Conservation (phyloP, 2,113 vertebrate genomes). For the Hystrix cristata region DNA sequence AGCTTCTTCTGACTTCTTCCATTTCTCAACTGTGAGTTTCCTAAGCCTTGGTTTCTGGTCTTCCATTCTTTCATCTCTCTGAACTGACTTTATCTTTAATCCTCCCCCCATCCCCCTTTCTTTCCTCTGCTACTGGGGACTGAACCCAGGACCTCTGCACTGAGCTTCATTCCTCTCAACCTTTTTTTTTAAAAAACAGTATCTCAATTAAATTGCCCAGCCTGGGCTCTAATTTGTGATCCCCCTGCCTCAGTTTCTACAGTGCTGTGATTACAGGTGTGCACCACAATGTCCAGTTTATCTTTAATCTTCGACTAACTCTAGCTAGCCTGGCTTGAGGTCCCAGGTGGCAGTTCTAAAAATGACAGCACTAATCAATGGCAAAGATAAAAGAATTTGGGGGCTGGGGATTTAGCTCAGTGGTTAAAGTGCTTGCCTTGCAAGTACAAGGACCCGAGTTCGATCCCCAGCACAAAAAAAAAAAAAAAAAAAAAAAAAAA, state of each 20-base stretch:
- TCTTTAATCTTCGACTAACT: not conserved
- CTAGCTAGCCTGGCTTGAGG: not conserved
- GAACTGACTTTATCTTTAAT: not conserved
- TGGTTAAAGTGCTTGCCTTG: too few relatives aligned
- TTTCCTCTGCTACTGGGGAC: not conserved
- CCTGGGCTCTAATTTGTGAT: not conserved
- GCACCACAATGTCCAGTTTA: not conserved
- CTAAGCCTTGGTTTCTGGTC: not conserved
- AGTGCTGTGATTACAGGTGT: not conserved
- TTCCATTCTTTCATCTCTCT: not conserved
- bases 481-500: too few relatives aligned
- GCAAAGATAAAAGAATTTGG: not conserved
- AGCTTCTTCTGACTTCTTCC: not conserved
- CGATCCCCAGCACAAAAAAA: too few relatives aligned
- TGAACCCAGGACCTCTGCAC: not conserved
- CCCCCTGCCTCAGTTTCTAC: not conserved
- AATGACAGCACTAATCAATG: not conserved
- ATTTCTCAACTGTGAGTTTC: slow-evolving; percentile 10
- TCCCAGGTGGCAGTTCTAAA: not conserved
- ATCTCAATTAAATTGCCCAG: not conserved
- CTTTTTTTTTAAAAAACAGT: not conserved
- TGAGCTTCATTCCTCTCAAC: not conserved
- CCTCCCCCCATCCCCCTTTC: not conserved
- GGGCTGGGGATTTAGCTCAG: too few relatives aligned
- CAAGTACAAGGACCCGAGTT: too few relatives aligned